phyloP scores from a whole-genome alignment of 2,888 invertebrate species.

The Brachylomia viminalis region DNA sequence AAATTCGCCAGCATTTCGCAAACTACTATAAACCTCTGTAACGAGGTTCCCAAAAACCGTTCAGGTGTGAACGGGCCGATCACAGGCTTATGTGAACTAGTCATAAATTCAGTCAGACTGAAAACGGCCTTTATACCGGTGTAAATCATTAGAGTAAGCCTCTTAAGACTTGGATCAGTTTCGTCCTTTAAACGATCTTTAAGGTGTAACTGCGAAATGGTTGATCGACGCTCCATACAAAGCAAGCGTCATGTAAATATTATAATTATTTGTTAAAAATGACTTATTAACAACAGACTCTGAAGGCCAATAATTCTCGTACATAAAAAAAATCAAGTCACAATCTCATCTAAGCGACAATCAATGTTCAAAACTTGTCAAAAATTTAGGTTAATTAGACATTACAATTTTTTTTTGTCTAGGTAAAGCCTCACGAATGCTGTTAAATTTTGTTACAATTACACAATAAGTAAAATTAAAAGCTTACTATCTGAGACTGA shows the following conservation, averaged over 20 bases:
- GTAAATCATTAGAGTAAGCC: conserved; percentile 63
- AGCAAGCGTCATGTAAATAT: neutral
- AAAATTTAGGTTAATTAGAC: neutral
- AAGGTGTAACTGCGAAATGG: conserved; percentile 16
- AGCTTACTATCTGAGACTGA: no score
- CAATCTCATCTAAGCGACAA: neutral
- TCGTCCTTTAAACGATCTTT: conserved; percentile 32
- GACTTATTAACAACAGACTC: neutral
- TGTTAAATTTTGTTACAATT: no score
- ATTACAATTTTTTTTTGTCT: neutral
- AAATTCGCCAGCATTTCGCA: conserved; percentile 35
- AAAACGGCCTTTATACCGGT: conserved; percentile 47
- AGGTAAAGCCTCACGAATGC: no score
- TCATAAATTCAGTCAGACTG: conserved; percentile 53
- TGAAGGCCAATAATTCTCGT: neutral
- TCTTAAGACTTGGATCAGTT: conserved; percentile 44
- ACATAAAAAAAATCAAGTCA: neutral
- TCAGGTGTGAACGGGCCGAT: conserved; percentile 57
- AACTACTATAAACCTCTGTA: conserved; percentile 54
- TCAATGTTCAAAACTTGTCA: neutral
- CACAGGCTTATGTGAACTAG: conserved; percentile 51
- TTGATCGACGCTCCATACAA: neutral
- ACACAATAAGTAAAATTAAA: neutral
- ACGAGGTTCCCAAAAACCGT: conserved; percentile 46
- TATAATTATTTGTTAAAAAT: neutral